phyloP scores from a whole-genome alignment of 2,113 vertebrate genomes.

The Serinus canaria region DNA sequence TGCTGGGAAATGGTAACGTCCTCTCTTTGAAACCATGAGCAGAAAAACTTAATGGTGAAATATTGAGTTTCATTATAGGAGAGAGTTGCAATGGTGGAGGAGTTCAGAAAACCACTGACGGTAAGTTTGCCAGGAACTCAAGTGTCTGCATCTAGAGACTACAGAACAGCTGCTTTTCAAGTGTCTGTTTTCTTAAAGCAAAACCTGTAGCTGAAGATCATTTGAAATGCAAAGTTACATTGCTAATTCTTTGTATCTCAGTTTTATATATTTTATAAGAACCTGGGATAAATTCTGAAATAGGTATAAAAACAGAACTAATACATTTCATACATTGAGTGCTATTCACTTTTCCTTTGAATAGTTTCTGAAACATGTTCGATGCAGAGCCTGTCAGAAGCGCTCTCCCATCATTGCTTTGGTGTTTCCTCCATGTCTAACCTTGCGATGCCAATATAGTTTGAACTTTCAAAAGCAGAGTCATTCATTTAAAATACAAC shows the following conservation, averaged over 20 bases:
- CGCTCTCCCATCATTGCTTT: slow-evolving; percentile 66
- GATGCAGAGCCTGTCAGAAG: slow-evolving; percentile 64
- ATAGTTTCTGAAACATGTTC: slow-evolving; percentile 58
- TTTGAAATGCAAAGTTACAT: slow-evolving; percentile 78
- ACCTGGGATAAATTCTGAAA: slow-evolving; percentile 78
- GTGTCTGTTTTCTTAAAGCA: slow-evolving; percentile 77
- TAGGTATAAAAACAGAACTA: slow-evolving; percentile 68
- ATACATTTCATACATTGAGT: slow-evolving; percentile 63
- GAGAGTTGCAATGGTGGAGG: slow-evolving; percentile 62
- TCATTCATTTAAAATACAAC: neutral
- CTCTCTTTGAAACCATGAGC: slow-evolving; percentile 66
- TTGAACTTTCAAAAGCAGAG: slow-evolving; percentile 52
- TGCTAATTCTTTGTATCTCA: slow-evolving; percentile 79
- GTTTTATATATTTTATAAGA: slow-evolving; percentile 85
- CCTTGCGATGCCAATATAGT: slow-evolving; percentile 70
- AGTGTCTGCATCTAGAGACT: slow-evolving; percentile 71
- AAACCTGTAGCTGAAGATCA: slow-evolving; percentile 78
- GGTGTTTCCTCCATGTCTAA: slow-evolving; percentile 72
- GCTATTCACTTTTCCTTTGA: slow-evolving; percentile 60
- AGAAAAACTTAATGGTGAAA: slow-evolving; percentile 59
- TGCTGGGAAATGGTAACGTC: slow-evolving; percentile 40
- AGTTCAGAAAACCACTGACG: slow-evolving; percentile 59
- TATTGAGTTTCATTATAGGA: slow-evolving; percentile 65
- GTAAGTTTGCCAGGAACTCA: slow-evolving; percentile 71
- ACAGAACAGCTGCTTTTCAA: slow-evolving; percentile 73